Base-by-base conservation (phyloP, 2,888 invertebrate genomes). In the Drosophila setosimentum region DNA sequence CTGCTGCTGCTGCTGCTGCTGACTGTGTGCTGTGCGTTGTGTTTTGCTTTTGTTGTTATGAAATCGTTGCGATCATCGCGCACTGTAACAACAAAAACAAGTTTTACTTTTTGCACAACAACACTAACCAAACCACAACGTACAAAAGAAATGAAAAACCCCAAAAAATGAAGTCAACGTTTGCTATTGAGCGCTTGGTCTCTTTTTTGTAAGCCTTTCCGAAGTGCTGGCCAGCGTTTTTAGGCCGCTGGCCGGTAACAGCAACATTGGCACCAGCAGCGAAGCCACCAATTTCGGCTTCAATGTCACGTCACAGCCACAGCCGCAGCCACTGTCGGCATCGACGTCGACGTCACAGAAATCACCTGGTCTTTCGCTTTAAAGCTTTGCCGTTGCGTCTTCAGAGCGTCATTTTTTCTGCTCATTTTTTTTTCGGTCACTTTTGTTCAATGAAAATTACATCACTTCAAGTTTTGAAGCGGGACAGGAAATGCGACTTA, bases 281-380 rank as follows among this genome's bases (percentile, higher is more conserved):
- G 40, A n/a, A 45, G 68, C 58, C 24, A 58, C 21, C 70, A 24
- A n/a, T 40, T 50, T 57, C 53, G 55, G 63, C 79, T 87, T 89
- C 90, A 89, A 90, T 88, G 89, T 91, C 90, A 91, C 75, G 88
- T 69, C 73, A 67, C 82, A 71, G 80, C 29, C 54, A 11, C 82
- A 74, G 77, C 27, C 21, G 3, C 21, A 13, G 45, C 45, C 51
- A 53, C 64, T 27, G 63, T 27, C 62, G 33, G n/a, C 27, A 49
- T n/a, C 21, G 29, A 21, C 35, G 60, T 24, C 72, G 64, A 30
- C 66, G 27, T 30, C 58, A 63, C n/a, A 32, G 50, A 49, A 51
- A 58, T 75, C 78, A 71, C 48, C 71, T 66, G 78, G 53, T 57
- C 57, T 73, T 72, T 57, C 40, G 51, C 64, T 64, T 70, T 66